These are phyloP conservation scores for Seira sanloemensis DNA, from an alignment of 2,888 invertebrate species.

Conservation along the genomic window DNA sequence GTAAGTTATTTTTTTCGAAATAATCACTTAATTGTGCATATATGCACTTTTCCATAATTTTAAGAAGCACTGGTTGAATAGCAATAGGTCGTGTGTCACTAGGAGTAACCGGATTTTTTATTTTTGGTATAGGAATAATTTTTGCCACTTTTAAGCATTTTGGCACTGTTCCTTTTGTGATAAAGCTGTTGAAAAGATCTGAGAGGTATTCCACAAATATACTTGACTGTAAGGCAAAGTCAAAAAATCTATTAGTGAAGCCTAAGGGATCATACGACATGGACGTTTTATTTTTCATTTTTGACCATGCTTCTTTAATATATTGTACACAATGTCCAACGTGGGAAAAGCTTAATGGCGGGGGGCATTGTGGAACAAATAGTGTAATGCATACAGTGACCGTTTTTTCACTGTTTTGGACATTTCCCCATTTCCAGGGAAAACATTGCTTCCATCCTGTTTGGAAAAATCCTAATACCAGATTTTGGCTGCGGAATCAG, in stretches of 20 bases:
- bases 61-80: slow-evolving; percentile 34
- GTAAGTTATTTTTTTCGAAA: slow-evolving; percentile 35
- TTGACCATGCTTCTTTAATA: not conserved
- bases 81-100: slow-evolving; percentile 40
- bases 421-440: no score
- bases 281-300: not conserved
- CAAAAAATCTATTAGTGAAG: not conserved
- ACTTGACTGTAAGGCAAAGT: no score
- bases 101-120: not conserved
- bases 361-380: no score
- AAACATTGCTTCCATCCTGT: no score
- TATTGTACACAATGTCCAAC: not conserved
- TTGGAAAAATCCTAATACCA: no score
- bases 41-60: slow-evolving; percentile 45
- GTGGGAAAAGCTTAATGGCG: no score
- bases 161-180: slow-evolving; percentile 19
- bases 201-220: not conserved
- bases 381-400: no score
- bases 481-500: no score
- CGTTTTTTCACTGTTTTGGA: no score
- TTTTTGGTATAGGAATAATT: slow-evolving; percentile 43
- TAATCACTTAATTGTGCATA: slow-evolving; percentile 12
- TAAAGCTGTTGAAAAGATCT: slow-evolving; percentile 17
- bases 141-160: slow-evolving; percentile 5
- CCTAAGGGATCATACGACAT: not conserved